Conservation (phyloP, 2,113 vertebrate genomes). For the Abramis brama region DNA sequence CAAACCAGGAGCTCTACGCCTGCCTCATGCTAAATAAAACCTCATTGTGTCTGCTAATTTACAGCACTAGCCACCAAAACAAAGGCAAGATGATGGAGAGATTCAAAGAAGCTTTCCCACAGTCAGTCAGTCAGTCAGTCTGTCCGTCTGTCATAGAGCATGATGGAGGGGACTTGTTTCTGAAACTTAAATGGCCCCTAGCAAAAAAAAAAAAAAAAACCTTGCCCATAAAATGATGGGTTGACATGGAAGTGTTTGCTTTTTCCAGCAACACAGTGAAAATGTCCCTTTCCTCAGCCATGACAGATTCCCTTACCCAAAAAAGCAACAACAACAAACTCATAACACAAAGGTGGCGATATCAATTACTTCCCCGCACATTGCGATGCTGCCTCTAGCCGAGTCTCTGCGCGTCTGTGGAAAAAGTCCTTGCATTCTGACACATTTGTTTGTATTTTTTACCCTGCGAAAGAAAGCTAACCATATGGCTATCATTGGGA, state of each 20-base stretch:
- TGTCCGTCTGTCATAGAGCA: neutral
- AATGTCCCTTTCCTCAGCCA: constrained; percentile 50
- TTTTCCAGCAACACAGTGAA: constrained; percentile 45
- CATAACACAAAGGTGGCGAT: constrained; percentile 30
- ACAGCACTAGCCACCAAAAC: constrained; percentile 20
- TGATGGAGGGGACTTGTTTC: neutral
- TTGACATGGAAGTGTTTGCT: constrained; percentile 57
- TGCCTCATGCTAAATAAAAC: constrained; percentile 58
- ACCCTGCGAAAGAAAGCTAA: constrained; percentile 79
- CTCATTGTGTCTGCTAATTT: constrained; percentile 45
- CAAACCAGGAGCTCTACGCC: constrained; percentile 43
- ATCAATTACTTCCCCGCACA: constrained; percentile 58
- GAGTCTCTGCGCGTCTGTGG: constrained; percentile 80
- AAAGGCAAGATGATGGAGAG: constrained; percentile 25
- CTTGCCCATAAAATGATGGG: constrained; percentile 22
- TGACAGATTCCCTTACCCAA: constrained; percentile 52
- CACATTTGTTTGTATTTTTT: constrained; percentile 85
- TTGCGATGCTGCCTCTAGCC: constrained; percentile 74
- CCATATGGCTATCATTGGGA: constrained; percentile 84
- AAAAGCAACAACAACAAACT: constrained; percentile 49
- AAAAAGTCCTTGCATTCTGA: constrained; percentile 83
- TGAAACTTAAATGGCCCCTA: neutral
- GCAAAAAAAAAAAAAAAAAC: neutral
- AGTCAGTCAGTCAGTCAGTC: constrained; percentile 3
- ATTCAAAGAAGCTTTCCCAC: constrained; percentile 13